Conservation (phyloP, 2,888 invertebrate genomes). For the Sabellastarte sp. region DNA sequence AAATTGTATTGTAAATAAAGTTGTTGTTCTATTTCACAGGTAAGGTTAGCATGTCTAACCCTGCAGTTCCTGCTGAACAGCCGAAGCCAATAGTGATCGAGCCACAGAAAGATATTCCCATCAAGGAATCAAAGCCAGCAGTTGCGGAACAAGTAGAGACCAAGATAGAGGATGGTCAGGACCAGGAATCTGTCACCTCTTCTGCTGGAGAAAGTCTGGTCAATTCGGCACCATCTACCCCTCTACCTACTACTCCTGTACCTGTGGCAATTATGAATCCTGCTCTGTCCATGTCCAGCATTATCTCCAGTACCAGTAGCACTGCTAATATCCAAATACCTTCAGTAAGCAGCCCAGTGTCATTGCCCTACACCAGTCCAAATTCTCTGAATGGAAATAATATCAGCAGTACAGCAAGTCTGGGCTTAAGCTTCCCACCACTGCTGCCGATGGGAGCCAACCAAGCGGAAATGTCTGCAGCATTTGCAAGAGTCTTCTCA, state of each 20-base stretch:
- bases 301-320: background rate
- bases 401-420: too few relatives aligned
- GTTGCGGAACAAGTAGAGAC: background rate
- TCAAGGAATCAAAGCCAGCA: background rate
- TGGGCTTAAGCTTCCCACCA: conserved; percentile 6
- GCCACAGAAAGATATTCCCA: background rate
- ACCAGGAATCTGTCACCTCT: conserved; percentile 12
- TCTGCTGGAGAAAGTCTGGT: conserved; percentile 10
- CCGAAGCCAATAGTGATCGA: background rate
- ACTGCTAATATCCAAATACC: background rate
- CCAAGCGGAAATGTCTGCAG: background rate
- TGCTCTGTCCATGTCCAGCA: background rate
- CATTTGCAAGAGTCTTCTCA: background rate
- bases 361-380: conserved; percentile 6
- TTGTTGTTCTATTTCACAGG: too few relatives aligned
- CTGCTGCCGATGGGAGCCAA: background rate
- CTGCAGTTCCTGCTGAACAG: background rate
- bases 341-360: background rate
- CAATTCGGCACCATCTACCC: conserved; percentile 12
- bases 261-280: too few relatives aligned
- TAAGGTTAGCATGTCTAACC: background rate
- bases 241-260: conserved; percentile 4
- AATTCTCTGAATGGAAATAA: too few relatives aligned
- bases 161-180: conserved; percentile 20
- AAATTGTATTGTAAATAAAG: too few relatives aligned